Evolutionary conservation across 2,113 vertebrate genomes (phyloP).

Genomic region (cat (Felis catus)): F.catus_Fca126_mat1.0 CM031411.1:84109501-84110000

Average conservation of each 20-base stretch:
- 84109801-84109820: neutral
- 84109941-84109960: constrained; percentile 24
- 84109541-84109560: neutral
- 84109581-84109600: neutral
- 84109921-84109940: constrained; percentile 55
- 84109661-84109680: neutral
- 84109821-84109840: neutral
- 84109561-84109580: neutral
- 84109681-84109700: neutral
- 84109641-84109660: neutral
- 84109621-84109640: neutral
- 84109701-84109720: neutral
- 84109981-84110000: constrained; percentile 58
- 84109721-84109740: neutral
- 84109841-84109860: neutral
- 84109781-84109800: neutral
- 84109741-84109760: neutral
- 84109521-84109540: neutral
- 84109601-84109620: neutral
- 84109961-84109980: constrained; percentile 50
- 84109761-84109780: neutral
- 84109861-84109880: neutral
- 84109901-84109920: neutral
- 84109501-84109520: neutral
- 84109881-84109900: constrained; percentile 29